A percentile compares a stretch with the other conserved stretches of the same genome.
Evolutionary conservation across 1,140 invertebrate genomes (phyloP).

Genomic region (Hirudo medicinalis): DNA sequence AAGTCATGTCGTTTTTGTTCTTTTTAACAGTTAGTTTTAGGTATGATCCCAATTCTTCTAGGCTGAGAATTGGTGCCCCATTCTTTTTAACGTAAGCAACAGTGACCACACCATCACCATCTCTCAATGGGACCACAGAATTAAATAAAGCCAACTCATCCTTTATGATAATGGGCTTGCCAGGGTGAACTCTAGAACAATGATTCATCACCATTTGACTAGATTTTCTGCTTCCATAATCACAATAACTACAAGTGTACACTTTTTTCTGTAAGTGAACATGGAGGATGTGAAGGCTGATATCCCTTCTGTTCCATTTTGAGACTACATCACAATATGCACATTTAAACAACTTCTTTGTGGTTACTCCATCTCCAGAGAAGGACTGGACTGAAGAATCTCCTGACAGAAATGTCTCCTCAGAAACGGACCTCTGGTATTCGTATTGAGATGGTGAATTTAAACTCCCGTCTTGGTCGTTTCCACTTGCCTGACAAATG

Average conservation of each 20-base stretch:
- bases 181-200: constrained; percentile 10
- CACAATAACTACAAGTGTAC: constrained; percentile 12
- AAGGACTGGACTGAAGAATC: too few relatives aligned
- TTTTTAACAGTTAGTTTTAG: neutral
- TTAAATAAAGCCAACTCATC: constrained; percentile 17
- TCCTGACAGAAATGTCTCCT: too few relatives aligned
- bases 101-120: constrained; percentile 2
- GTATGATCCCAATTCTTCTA: constrained; percentile 11
- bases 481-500: too few relatives aligned
- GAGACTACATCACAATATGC: constrained; percentile 12
- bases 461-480: too few relatives aligned
- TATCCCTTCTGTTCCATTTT: constrained; percentile 19
- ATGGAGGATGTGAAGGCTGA: constrained; percentile 15
- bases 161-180: neutral
- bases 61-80: neutral
- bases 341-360: constrained; percentile 15
- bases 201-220: constrained; percentile 11
- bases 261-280: constrained; percentile 14
- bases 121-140: constrained; percentile 7
- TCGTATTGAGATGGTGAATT: too few relatives aligned
- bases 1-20: constrained; percentile 4
- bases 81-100: constrained; percentile 10
- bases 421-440: too few relatives aligned
- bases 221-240: constrained; percentile 16
- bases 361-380: neutral